Evolutionary conservation across 2,888 invertebrate genomes (phyloP).

Genomic region (Globia sparganii): DNA sequence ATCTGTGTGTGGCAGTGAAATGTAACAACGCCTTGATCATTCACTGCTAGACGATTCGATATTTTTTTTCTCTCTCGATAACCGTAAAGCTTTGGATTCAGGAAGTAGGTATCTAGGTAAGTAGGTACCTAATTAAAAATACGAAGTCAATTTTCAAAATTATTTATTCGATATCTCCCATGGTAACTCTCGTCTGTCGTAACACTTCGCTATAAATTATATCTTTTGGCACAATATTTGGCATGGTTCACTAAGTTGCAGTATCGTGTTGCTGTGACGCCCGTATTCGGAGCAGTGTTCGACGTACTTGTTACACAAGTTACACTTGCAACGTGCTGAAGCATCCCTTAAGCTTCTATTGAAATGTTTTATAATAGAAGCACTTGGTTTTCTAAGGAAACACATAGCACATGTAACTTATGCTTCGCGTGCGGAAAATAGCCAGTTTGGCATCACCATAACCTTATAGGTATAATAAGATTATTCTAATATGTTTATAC

Average conservation of each 20-base stretch:
- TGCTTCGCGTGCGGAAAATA: background rate
- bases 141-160: constrained; percentile 73
- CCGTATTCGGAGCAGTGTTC: constrained; percentile 49
- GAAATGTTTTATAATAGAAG: too few species aligned
- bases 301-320: constrained; percentile 6
- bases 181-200: constrained; percentile 76
- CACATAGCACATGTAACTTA: background rate
- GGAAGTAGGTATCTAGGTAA: constrained; percentile 52
- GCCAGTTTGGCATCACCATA: background rate
- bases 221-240: constrained; percentile 87
- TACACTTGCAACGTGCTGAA: constrained; percentile 4
- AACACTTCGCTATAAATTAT: constrained; percentile 70
- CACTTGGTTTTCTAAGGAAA: too few species aligned
- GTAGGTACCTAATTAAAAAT: constrained; percentile 65
- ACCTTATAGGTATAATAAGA: background rate
- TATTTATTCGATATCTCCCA: constrained; percentile 84
- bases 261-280: constrained; percentile 47
- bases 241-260: constrained; percentile 72
- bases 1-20: too few species aligned
- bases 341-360: background rate
- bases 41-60: background rate
- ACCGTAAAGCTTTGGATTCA: background rate
- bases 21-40: background rate
- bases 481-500: background rate
- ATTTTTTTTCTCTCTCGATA: too few species aligned